Conservation (phyloP, 2,113 vertebrate genomes). For the Brachyhypopomus gauderio region DNA sequence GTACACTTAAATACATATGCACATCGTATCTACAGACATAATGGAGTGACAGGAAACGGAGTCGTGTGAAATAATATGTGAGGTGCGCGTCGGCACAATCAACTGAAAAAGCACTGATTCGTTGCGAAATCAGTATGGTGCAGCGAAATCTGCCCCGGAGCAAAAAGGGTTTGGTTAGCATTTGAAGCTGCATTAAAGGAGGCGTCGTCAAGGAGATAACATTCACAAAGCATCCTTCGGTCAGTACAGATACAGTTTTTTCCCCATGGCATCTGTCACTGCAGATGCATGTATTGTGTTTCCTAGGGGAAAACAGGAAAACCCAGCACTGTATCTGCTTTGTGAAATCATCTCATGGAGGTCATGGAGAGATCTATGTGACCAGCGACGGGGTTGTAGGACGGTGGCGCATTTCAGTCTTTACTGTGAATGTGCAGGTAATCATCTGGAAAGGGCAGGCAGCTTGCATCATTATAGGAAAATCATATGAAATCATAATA, state of each 20-base stretch:
- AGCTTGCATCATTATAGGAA: neutral
- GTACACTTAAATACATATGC: neutral
- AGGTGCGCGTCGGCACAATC: constrained; percentile 9
- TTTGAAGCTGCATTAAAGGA: constrained; percentile 48
- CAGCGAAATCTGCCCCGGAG: constrained; percentile 51
- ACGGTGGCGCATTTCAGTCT: constrained; percentile 19
- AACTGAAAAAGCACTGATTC: constrained; percentile 5
- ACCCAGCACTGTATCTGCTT: constrained; percentile 49
- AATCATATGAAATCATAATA: neutral
- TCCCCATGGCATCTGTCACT: neutral
- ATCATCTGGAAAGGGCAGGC: neutral
- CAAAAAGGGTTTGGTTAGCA: constrained; percentile 41
- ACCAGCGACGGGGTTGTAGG: constrained; percentile 11
- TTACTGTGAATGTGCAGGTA: neutral
- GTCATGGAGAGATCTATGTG: constrained; percentile 34
- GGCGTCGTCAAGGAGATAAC: constrained; percentile 50
- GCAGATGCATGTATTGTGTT: neutral
- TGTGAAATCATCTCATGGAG: constrained; percentile 62
- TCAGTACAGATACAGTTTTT: constrained; percentile 17
- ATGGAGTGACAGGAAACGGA: constrained; percentile 17
- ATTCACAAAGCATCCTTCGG: constrained; percentile 70
- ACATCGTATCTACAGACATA: neutral
- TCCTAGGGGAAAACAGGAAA: constrained; percentile 10
- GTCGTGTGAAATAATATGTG: neutral
- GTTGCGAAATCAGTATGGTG: neutral